Conservation (phyloP, 1,140 invertebrate species). For the Globodera ellingtonae region DNA sequence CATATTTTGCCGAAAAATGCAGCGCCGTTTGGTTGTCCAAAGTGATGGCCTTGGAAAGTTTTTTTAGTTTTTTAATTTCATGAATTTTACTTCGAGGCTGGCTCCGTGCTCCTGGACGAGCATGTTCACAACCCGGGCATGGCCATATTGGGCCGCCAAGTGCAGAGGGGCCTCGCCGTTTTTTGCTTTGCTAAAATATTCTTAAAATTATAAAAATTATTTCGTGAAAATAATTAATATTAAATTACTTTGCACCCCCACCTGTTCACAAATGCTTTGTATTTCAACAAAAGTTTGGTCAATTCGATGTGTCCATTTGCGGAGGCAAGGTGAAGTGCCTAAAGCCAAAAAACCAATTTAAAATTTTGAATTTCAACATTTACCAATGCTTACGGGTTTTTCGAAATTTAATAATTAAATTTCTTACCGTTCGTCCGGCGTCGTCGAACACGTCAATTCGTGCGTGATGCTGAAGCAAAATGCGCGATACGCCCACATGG, state of each 20-base stretch:
- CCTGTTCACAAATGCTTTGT: slow-evolving; percentile 94
- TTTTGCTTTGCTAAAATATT: slow-evolving; percentile 73
- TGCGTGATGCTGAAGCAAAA: slow-evolving; percentile 73
- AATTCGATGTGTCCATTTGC: slow-evolving; percentile 86
- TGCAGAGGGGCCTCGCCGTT: slow-evolving; percentile 75
- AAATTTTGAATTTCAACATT: no score
- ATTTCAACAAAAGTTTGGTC: slow-evolving; percentile 87
- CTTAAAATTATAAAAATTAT: slow-evolving; percentile 29
- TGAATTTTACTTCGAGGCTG: slow-evolving; percentile 74
- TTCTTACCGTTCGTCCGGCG: slow-evolving; percentile 66
- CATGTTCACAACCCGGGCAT: slow-evolving; percentile 65
- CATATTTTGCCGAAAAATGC: slow-evolving; percentile 79
- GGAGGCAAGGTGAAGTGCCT: slow-evolving; percentile 82
- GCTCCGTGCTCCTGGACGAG: slow-evolving; percentile 85
- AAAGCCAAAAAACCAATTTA: neutral
- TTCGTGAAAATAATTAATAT: slow-evolving; percentile 8
- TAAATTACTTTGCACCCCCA: neutral
- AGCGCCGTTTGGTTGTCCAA: slow-evolving; percentile 74
- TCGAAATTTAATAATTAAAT: neutral
- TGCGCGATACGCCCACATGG: slow-evolving; percentile 70
- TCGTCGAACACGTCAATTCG: slow-evolving; percentile 97
- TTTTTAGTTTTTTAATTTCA: slow-evolving; percentile 55
- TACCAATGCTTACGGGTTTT: no score
- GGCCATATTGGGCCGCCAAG: slow-evolving; percentile 88
- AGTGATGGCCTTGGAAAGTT: slow-evolving; percentile 89